A percentile compares a stretch with the other conserved stretches of the same genome.
Evolutionary conservation across 2,888 invertebrate species (phyloP).

Genomic region (Melitaea athalia): DNA sequence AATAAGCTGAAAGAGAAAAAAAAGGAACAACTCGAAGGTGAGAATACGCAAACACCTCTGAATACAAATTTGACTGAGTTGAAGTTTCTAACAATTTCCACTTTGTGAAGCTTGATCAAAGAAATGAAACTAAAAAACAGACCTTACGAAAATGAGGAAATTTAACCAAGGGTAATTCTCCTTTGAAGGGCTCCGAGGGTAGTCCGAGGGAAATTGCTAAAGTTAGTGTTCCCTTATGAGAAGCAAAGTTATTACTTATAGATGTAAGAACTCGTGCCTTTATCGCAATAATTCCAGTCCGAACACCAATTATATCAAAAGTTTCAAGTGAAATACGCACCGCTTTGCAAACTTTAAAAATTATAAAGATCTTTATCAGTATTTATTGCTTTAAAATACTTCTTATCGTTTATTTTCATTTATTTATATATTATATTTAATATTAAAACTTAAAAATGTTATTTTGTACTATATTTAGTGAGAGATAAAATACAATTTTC

Average conservation of each 20-base stretch:
- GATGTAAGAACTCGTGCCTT: slow-evolving; percentile 29
- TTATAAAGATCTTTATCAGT: slow-evolving; percentile 41
- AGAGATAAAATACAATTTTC: neutral
- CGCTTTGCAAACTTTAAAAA: slow-evolving; percentile 39
- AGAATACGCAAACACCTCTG: slow-evolving; percentile 71
- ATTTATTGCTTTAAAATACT: slow-evolving; percentile 33
- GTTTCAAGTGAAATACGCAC: slow-evolving; percentile 43
- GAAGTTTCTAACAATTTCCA: slow-evolving; percentile 77
- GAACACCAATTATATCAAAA: slow-evolving; percentile 54
- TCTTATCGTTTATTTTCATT: slow-evolving; percentile 15
- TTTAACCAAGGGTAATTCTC: slow-evolving; percentile 79
- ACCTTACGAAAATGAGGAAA: slow-evolving; percentile 74
- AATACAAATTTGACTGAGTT: slow-evolving; percentile 70
- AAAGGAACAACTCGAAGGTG: slow-evolving; percentile 56
- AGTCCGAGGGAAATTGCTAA: slow-evolving; percentile 75
- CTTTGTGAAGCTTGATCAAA: slow-evolving; percentile 77
- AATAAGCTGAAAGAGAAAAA: slow-evolving; percentile 27
- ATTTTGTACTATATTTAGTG: neutral
- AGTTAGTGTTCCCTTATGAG: slow-evolving; percentile 77
- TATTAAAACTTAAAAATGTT: neutral
- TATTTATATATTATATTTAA: slow-evolving; percentile 6
- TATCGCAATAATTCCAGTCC: slow-evolving; percentile 51
- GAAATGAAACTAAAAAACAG: slow-evolving; percentile 80
- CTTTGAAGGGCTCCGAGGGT: slow-evolving; percentile 72
- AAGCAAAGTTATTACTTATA: slow-evolving; percentile 58